Base-by-base conservation (phyloP, 2,113 vertebrate genomes). In the Sigmodon hispidus region DNA sequence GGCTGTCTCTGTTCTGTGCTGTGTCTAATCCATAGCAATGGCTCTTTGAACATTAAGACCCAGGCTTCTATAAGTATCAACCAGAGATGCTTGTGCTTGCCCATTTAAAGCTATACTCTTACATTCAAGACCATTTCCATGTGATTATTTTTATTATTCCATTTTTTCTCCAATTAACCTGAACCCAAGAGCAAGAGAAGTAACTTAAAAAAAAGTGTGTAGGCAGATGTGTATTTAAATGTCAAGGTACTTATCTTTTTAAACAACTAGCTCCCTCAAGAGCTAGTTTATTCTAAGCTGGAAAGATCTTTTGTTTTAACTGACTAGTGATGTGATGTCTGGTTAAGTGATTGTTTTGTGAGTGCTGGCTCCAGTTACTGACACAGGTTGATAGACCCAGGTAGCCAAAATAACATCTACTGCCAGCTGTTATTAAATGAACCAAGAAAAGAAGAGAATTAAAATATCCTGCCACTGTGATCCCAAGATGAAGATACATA, bases 281-380 rank as follows among this genome's bases (percentile, higher is more conserved):
- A 92, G 63, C 48, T 31, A 50, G 87, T 79, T 94, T 93, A 89
- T 79, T 92, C 67, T 88, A 87, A 87, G 96, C 85, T 87, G 43
- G 75, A 93, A 91, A 97, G 70, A 90, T 73, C 48, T 89, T 91
- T 96, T 96, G 70, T 91, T 94, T 91, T 93, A 87, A 92, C 87
- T 77, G 55, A 88, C 70, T 92, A 80, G 59, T 52, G 84, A 59
- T 77, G 76, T 17, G 84, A 85, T 83, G 67, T 91, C 96, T 57
- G 52, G 70, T 70, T 96, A 96, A 97, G 45, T 55, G 85, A 92
- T 92, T 81, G 79, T 50, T 70, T 88, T 96, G 59, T 34, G 55
- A 61, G 72, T 7, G 26, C 65, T 70, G 70, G 43, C 12, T 0
- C 43, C 22, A 24, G 87, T 81, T 75, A 86, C 22, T 55, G 92